Evolutionary conservation across 2,113 vertebrate species (phyloP).

Genomic region (Sapajus apella): DNA sequence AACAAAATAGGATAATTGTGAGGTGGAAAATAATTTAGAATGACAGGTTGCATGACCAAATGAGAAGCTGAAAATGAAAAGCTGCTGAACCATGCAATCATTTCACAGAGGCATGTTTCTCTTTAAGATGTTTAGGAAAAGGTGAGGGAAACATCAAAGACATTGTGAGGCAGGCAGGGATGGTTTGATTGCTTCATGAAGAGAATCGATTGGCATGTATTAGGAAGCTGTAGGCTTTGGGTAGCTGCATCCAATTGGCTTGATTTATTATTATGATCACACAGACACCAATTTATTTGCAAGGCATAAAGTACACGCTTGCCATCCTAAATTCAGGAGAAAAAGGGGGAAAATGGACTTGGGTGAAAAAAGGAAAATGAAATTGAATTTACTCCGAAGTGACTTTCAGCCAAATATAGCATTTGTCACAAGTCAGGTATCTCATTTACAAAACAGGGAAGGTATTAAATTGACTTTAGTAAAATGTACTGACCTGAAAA

Average conservation of each 20-base stretch:
- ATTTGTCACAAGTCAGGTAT: neutral
- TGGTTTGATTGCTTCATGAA: neutral
- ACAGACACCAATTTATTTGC: neutral
- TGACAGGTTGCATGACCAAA: neutral
- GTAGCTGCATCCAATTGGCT: neutral
- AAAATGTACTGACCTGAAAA: neutral
- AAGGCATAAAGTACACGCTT: neutral
- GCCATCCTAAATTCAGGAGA: neutral
- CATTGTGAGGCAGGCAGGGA: neutral
- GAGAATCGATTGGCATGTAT: neutral
- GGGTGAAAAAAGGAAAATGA: neutral
- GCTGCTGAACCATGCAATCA: neutral
- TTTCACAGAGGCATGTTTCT: neutral
- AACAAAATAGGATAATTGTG: neutral
- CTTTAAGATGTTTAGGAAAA: neutral
- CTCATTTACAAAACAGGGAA: neutral
- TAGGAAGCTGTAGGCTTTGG: neutral
- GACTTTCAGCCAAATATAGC: neutral
- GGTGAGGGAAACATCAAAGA: neutral
- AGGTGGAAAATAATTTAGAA: neutral
- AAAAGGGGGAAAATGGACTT: neutral
- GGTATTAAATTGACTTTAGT: neutral
- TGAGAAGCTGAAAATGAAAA: neutral
- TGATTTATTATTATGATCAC: neutral
- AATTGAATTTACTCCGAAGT: neutral